A percentile compares a stretch with the other conserved stretches of the same genome.
These are phyloP conservation scores for Ceyx melanurus DNA, from an alignment of 2,113 vertebrate genomes.

Conservation along the genomic window DNA sequence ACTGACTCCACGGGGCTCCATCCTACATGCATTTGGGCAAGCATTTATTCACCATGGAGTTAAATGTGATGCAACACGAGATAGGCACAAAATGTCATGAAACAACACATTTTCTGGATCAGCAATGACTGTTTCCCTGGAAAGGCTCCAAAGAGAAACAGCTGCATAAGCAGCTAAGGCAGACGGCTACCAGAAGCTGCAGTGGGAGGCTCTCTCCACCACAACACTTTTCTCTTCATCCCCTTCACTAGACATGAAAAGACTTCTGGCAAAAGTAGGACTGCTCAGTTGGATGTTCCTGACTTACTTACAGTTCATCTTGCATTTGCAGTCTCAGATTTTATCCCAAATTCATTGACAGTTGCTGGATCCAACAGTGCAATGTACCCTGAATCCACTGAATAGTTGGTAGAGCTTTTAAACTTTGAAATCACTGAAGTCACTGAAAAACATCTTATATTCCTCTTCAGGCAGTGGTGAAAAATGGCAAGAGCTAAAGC, in stretches of 20 bases:
- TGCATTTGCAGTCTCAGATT: neutral
- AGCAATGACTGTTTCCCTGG: conserved; percentile 2
- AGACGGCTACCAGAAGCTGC: conserved; percentile 25
- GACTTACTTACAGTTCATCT: neutral
- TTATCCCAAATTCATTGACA: neutral
- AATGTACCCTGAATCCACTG: neutral
- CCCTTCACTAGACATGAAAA: neutral
- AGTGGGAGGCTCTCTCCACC: neutral
- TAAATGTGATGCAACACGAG: neutral
- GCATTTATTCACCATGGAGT: neutral
- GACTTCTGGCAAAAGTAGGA: neutral
- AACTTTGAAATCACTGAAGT: neutral
- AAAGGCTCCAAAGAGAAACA: conserved; percentile 51
- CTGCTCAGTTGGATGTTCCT: neutral
- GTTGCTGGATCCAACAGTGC: neutral
- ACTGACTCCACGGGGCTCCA: neutral
- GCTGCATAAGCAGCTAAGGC: conserved; percentile 55
- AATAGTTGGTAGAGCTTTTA: neutral
- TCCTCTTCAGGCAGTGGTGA: neutral
- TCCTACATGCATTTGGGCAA: neutral
- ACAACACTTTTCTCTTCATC: neutral
- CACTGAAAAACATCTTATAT: neutral
- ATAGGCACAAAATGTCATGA: neutral
- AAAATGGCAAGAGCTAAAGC: neutral
- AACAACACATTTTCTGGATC: conserved; percentile 47